A percentile compares a stretch with the other conserved stretches of the same genome.
Conservation (phyloP, 2,888 invertebrate genomes). For the Machimus atricapillus region DNA sequence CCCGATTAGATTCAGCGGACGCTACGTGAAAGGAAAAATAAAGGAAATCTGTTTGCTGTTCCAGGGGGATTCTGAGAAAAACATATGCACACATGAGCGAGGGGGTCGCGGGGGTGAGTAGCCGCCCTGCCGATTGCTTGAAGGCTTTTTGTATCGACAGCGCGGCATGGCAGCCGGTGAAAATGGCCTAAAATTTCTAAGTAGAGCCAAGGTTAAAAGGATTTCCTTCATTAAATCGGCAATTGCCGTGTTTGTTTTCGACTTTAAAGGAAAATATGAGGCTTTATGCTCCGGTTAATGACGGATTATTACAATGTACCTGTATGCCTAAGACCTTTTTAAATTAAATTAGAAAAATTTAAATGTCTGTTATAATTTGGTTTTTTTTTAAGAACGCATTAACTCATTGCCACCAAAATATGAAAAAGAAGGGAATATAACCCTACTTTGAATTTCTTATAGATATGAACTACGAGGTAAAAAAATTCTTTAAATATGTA, state of each 20-base stretch:
- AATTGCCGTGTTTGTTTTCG: background rate
- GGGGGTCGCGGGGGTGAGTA: background rate
- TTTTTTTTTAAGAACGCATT: no score
- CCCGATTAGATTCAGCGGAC: conserved; percentile 9
- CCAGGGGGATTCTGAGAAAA: background rate
- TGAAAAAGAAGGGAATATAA: no score
- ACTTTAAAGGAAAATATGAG: conserved; percentile 1
- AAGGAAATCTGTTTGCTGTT: conserved; percentile 21
- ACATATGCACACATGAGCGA: background rate
- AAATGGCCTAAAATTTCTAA: background rate
- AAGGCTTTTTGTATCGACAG: background rate
- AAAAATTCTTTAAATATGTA: no score
- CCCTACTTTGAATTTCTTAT: no score
- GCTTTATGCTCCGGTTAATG: background rate
- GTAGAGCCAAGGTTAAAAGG: background rate
- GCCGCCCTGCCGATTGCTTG: background rate
- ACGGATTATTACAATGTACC: background rate
- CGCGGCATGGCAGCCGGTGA: background rate
- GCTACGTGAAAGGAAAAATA: conserved; percentile 4
- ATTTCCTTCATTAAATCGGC: background rate
- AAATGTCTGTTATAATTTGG: no score
- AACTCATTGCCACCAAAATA: no score
- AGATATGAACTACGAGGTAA: no score
- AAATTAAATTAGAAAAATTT: no score
- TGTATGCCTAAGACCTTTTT: background rate